phyloP scores from a whole-genome alignment of 2,888 invertebrate species.

The Mechanitis mazaeus region DNA sequence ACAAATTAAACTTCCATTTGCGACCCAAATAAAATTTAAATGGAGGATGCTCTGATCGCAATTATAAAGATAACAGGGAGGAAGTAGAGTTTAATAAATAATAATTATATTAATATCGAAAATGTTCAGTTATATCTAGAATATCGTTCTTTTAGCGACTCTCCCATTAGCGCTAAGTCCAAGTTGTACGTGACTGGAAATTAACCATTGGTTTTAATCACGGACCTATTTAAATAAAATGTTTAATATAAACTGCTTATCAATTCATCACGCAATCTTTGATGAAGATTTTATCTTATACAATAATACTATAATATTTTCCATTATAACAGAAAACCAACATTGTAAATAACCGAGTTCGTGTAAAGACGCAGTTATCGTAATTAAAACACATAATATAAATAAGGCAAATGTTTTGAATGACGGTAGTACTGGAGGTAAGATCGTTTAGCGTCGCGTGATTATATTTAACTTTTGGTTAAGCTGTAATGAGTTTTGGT shows the following conservation, averaged over 20 bases:
- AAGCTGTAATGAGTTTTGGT: too few relatives aligned
- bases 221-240: neutral
- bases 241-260: too few relatives aligned
- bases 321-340: neutral
- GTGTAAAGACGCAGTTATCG: neutral
- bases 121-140: neutral
- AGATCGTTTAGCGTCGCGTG: constrained; percentile 2
- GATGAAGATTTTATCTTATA: too few relatives aligned
- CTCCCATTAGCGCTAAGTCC: constrained; percentile 43
- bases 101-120: too few relatives aligned
- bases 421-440: neutral
- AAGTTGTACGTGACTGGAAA: neutral
- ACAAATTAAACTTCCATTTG: too few relatives aligned
- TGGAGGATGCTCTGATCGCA: too few relatives aligned
- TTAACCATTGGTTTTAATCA: neutral
- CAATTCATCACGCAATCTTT: too few relatives aligned
- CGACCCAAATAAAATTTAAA: too few relatives aligned
- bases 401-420: neutral
- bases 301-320: too few relatives aligned
- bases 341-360: neutral
- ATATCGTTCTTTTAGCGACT: constrained; percentile 2
- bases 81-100: too few relatives aligned
- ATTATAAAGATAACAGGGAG: too few relatives aligned
- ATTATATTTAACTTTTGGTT: neutral
- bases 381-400: constrained; percentile 3